Base-by-base conservation (phyloP, 2,888 invertebrate genomes). In the Latheticus oryzae region DNA sequence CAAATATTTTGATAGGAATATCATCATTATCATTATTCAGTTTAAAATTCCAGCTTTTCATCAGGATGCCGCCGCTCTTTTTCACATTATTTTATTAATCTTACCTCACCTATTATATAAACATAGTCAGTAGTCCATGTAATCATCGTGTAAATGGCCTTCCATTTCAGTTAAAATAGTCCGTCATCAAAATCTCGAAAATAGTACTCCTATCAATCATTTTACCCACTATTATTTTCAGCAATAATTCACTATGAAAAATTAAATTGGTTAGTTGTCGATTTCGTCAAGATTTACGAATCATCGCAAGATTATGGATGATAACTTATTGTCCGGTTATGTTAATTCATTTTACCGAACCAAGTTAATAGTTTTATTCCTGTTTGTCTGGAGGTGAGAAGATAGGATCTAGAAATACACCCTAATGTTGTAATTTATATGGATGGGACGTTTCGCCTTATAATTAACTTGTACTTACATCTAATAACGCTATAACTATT, bases 371-470 rank as follows among this genome's bases (percentile, higher is more conserved):
- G 55, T 55, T 55, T 55, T 48, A 55, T 48, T 43, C 54, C 43
- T 45, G 54, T 54, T 54, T 47, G 55, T 48, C 55, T 55, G 38
- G 55, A 55, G 55, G 55, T 55, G 55, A 55, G 55, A 55, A 55
- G 55, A 55, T 55, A 55, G 32, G 47, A 55, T 55, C 55, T 55
- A 13, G 38, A 45, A 55, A 30, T 38, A 55, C 55, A 48, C 55
- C 55, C 55, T 55, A 55, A 55, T 55, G 55, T 48, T 55, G 55
- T 55, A 55, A 55, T 55, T 55, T 55, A 55, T 48, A 55, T 58
- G 58, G 48, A 58, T 53, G 42, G 42, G 58, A 58, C 38, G 53
- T 47, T 30, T 40, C 21, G 53, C 32, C 53, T 53, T 40, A 47
- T 53, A 47, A 52, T 47, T 52, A 52, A 58, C 42, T 50, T 54